Conservation (phyloP, 2,113 vertebrate species). For the Cheilinus undulatus region DNA sequence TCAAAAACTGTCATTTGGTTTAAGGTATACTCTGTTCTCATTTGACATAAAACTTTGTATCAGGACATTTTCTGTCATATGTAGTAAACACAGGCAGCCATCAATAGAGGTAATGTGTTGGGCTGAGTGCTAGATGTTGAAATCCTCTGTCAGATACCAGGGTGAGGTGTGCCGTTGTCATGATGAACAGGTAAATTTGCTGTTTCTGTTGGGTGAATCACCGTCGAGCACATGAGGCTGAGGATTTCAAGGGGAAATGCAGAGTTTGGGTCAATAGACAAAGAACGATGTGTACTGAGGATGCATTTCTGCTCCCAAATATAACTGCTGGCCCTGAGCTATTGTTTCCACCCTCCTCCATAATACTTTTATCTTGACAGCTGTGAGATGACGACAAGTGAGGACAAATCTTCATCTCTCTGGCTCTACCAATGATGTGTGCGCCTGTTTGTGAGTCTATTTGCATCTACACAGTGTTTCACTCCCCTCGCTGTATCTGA, state of each 20-base stretch:
- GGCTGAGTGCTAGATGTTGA: no score
- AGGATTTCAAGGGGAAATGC: slow-evolving; percentile 36
- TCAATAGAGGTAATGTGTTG: no score
- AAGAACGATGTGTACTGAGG: not conserved
- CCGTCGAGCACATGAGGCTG: not conserved
- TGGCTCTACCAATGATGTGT: slow-evolving; percentile 18
- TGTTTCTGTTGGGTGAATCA: not conserved
- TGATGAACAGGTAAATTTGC: not conserved
- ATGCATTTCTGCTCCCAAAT: slow-evolving; percentile 41
- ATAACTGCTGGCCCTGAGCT: slow-evolving; percentile 49
- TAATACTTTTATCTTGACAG: slow-evolving; percentile 76
- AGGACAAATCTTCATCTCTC: slow-evolving; percentile 68
- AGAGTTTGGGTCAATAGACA: slow-evolving; percentile 19
- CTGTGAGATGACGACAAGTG: slow-evolving; percentile 63
- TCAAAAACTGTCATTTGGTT: no score
- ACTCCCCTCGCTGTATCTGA: slow-evolving; percentile 69
- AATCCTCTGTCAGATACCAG: no score
- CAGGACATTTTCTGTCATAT: no score
- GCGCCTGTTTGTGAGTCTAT: slow-evolving; percentile 26
- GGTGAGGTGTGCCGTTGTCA: no score
- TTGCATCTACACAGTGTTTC: slow-evolving; percentile 58
- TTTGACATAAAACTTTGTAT: no score
- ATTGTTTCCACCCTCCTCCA: slow-evolving; percentile 69
- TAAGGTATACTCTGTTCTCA: no score
- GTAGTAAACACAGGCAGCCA: no score